A percentile compares a stretch with the other conserved stretches of the same genome.
Conservation (phyloP, 2,888 invertebrate genomes). For the Leucophenga montana region DNA sequence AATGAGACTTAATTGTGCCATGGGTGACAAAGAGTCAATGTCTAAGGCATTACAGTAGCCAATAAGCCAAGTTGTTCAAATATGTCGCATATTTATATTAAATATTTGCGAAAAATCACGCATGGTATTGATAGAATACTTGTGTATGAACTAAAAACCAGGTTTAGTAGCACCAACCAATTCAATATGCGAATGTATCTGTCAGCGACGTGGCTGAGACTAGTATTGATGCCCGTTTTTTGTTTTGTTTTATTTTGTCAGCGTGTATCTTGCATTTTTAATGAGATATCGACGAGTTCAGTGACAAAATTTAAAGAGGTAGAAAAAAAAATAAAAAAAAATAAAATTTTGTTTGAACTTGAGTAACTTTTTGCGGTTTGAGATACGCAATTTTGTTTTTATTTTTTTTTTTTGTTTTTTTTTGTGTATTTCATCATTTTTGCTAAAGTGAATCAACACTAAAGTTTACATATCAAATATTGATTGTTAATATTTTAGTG, state of each 20-base stretch:
- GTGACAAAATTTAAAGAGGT: neutral
- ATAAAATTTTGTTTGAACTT: conserved; percentile 5
- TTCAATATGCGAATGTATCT: too few relatives aligned
- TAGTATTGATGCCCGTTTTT: too few relatives aligned
- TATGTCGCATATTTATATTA: too few relatives aligned
- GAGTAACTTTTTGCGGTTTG: conserved; percentile 11
- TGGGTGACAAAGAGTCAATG: too few relatives aligned
- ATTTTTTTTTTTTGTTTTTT: neutral
- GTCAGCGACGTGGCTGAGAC: too few relatives aligned
- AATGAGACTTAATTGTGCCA: too few relatives aligned
- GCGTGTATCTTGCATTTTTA: conserved; percentile 15
- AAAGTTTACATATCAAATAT: conserved; percentile 19
- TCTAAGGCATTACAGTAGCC: too few relatives aligned
- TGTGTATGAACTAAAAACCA: too few relatives aligned
- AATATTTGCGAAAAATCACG: too few relatives aligned
- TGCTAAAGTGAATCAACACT: neutral
- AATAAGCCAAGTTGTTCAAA: too few relatives aligned
- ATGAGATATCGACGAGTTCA: neutral
- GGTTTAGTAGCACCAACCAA: too few relatives aligned
- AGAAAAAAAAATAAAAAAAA: neutral
- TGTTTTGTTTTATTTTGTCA: neutral
- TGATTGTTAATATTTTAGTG: conserved; percentile 3
- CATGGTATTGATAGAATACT: too few relatives aligned
- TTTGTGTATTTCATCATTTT: neutral
- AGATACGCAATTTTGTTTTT: neutral